Evolutionary conservation across 2,797 vertebrate genomes (phyloP).

Genomic region (Cetoscarus ocellatus): DNA sequence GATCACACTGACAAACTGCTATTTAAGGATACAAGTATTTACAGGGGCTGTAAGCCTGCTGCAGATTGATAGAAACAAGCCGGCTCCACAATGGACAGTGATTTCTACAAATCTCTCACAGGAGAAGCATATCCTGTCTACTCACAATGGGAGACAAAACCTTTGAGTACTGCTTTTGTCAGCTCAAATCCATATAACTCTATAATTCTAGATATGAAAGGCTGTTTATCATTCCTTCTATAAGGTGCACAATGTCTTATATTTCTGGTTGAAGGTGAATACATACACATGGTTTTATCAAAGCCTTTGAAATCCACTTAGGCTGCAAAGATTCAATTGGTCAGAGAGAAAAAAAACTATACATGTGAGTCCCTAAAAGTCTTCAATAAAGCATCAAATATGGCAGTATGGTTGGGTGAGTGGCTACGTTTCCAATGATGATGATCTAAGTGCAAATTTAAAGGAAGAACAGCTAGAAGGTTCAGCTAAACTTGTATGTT

Average conservation of each 20-base stretch:
- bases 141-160: constrained; percentile 33
- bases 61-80: constrained; percentile 47
- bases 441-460: too few relatives aligned
- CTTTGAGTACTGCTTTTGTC: constrained; percentile 35
- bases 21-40: constrained; percentile 58
- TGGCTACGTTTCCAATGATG: too few relatives aligned
- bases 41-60: constrained; percentile 45
- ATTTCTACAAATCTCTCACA: constrained; percentile 48
- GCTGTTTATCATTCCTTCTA: background rate
- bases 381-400: too few relatives aligned
- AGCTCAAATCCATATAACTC: constrained; percentile 17
- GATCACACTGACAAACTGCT: constrained; percentile 68
- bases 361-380: too few relatives aligned
- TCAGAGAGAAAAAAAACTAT: too few relatives aligned
- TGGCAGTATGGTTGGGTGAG: too few relatives aligned
- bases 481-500: too few relatives aligned
- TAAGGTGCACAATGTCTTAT: background rate
- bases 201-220: constrained; percentile 22
- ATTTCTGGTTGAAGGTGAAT: background rate
- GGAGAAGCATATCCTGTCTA: constrained; percentile 26
- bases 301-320: too few relatives aligned
- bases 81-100: constrained; percentile 44
- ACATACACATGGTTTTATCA: background rate
- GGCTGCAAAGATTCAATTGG: too few relatives aligned
- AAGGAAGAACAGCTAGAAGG: too few relatives aligned